phyloP scores from a whole-genome alignment of 2,888 invertebrate genomes.

The Gymnoscelis rufifasciata region DNA sequence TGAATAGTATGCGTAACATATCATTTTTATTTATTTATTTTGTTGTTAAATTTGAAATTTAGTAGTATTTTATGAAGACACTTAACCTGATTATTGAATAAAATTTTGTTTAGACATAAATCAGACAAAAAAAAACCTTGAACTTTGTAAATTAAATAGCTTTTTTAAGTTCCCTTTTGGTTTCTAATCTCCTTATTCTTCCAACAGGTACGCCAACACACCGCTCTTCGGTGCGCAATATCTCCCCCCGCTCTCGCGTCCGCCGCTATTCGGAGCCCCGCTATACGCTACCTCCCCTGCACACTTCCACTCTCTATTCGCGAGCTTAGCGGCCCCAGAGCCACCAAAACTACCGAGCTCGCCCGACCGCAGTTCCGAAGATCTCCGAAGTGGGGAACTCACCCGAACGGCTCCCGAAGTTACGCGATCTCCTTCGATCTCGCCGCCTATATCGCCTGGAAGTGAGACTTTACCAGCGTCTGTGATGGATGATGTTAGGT shows the following conservation, averaged over 20 bases:
- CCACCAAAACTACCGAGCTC: constrained; percentile 58
- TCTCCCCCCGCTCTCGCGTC: constrained; percentile 59
- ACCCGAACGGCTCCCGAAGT: constrained; percentile 46
- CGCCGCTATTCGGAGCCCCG: constrained; percentile 63
- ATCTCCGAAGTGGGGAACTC: constrained; percentile 34
- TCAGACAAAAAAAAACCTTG: no score
- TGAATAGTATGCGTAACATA: no score
- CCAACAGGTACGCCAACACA: constrained; percentile 62
- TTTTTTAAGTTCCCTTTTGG: no score
- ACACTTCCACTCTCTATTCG: constrained; percentile 92
- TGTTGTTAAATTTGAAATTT: no score
- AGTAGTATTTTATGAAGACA: no score
- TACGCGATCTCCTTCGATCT: constrained; percentile 62
- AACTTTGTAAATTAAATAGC: no score
- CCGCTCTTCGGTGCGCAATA: constrained; percentile 68
- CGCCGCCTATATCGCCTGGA: constrained; percentile 77
- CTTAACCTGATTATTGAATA: no score
- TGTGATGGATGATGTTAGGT: constrained; percentile 82
- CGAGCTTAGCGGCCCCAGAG: constrained; percentile 83
- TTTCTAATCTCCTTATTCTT: constrained; percentile 19
- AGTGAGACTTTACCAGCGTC: constrained; percentile 75
- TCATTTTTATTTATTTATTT: no score
- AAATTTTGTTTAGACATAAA: no score
- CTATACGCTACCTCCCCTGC: constrained; percentile 69
- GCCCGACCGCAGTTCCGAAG: constrained; percentile 50